A percentile compares a stretch with the other conserved stretches of the same genome.
Conservation (phyloP, 1,140 invertebrate species). For the Tetranychus cinnabarinus region DNA sequence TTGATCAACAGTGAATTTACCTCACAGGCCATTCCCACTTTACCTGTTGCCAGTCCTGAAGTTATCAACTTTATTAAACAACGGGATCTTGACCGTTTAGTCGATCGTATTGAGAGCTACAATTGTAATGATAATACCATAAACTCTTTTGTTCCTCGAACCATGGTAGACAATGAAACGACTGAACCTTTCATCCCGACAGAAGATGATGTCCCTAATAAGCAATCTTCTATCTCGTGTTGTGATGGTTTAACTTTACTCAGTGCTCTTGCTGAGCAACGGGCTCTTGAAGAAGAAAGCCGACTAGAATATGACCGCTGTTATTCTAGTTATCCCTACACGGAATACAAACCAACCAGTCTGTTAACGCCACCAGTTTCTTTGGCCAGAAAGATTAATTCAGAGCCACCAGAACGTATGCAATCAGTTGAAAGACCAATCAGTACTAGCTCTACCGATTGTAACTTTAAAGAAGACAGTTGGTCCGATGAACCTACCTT, state of each 20-base stretch:
- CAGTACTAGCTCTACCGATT: not conserved
- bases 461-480: not conserved
- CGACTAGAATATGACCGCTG: slow-evolving; percentile 29
- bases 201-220: not conserved
- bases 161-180: not conserved
- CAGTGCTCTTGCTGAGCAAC: slow-evolving; percentile 58
- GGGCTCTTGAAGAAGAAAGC: slow-evolving; percentile 44
- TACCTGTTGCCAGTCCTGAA: not conserved
- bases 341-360: slow-evolving; percentile 15
- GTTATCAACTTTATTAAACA: not conserved
- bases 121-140: slow-evolving; percentile 5
- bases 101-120: slow-evolving; percentile 2
- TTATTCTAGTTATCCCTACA: slow-evolving; percentile 25
- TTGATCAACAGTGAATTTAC: not conserved
- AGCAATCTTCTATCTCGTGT: not conserved
- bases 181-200: not conserved
- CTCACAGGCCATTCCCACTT: not conserved
- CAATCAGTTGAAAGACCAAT: not conserved
- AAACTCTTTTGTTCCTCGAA: not conserved
- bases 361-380: no score
- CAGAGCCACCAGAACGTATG: not conserved
- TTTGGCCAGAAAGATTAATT: not conserved
- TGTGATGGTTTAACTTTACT: slow-evolving; percentile 40
- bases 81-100: not conserved
- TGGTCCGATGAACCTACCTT: no score